Percentiles rank a stretch among this genome's conserved stretches.
These are phyloP conservation scores for Ephydatia muelleri DNA, from an alignment of 37 sponge, comb jelly and placozoan species.

Conservation along the genomic window DNA sequence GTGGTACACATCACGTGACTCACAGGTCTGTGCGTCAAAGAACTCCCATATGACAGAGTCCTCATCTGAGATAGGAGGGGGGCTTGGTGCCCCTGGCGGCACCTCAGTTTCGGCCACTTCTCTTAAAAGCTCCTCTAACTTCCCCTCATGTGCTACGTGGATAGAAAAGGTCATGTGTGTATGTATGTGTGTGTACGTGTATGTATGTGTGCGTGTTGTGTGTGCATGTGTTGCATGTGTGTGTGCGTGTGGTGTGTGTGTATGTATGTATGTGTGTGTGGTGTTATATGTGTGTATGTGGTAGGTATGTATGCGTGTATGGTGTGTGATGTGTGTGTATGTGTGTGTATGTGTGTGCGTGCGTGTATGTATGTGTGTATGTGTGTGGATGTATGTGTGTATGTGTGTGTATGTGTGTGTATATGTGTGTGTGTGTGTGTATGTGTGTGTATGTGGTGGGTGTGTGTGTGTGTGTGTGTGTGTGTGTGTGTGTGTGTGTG, in stretches of 20 bases:
- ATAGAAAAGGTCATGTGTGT: background rate
- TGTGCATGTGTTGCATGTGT: too few species aligned
- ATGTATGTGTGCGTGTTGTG: too few species aligned
- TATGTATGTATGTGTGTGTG: too few species aligned
- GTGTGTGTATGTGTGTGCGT: background rate
- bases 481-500: too few species aligned
- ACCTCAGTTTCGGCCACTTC: slow-evolving; percentile 75
- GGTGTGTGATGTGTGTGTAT: too few species aligned
- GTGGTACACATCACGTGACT: background rate
- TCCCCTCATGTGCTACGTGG: slow-evolving; percentile 66
- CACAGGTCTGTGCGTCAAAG: background rate
- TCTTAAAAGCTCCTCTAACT: slow-evolving; percentile 69
- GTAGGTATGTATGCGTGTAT: too few species aligned
- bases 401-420: background rate
- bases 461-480: too few species aligned
- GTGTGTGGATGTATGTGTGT: too few species aligned
- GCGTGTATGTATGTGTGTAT: background rate
- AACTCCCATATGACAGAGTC: background rate
- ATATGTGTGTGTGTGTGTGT: too few species aligned
- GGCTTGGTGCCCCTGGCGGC: slow-evolving; percentile 65
- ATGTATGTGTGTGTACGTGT: background rate
- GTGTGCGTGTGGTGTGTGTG: background rate
- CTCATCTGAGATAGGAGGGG: slow-evolving; percentile 34
- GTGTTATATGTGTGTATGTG: too few species aligned
- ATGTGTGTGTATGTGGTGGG: too few species aligned